Base-by-base conservation (phyloP, 2,888 invertebrate species). In the Standfussiana lucernea region DNA sequence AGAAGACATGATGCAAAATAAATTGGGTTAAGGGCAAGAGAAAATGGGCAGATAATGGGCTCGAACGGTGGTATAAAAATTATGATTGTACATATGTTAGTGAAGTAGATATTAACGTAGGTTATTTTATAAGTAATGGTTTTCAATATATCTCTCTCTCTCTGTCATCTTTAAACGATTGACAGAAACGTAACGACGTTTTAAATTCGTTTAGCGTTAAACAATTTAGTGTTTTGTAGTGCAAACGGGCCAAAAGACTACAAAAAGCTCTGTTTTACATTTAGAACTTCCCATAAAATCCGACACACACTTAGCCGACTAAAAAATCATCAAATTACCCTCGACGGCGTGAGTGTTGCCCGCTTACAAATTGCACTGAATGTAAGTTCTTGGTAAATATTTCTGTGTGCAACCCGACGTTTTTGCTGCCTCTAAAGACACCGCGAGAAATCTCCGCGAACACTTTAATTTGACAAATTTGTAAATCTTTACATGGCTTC, bases 391-490 rank as follows among this genome's bases (percentile, higher is more conserved):
- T 42, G 45, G 77, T 81, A 86, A 86, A 86, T 79, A 84, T 81
- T 88, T 85, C 79, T 88, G 77, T 79, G 75, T 37, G 53, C 59
- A 69, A 68, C 35, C 78, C 62, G 75, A 66, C 47, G 37, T 88
- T 87, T 88, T 86, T 87, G 73, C 76, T 45, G 65, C 13, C 35
- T 68, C 77, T 65, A 69, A 80, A 84, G 82, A 79, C 80, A 75
- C 76, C 80, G 79, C 85, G 84, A 80, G 83, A 78, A 83, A 85
- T 82, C 74, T 75, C 74, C 79, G 62, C 71, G 70, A 82, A 88
- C 84, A 86, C 87, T 86, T 90, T 89, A 89, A 89, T 89, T 89
- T 89, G 88, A 87, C 88, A 89, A 90, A 90, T 91, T 87, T 84
- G 70, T 79, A 78, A 86, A 82, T 77, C 65, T 85, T 86, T 72